These are phyloP conservation scores for Serripes groenlandicus DNA, from an alignment of 2,888 invertebrate species.

Conservation along the genomic window DNA sequence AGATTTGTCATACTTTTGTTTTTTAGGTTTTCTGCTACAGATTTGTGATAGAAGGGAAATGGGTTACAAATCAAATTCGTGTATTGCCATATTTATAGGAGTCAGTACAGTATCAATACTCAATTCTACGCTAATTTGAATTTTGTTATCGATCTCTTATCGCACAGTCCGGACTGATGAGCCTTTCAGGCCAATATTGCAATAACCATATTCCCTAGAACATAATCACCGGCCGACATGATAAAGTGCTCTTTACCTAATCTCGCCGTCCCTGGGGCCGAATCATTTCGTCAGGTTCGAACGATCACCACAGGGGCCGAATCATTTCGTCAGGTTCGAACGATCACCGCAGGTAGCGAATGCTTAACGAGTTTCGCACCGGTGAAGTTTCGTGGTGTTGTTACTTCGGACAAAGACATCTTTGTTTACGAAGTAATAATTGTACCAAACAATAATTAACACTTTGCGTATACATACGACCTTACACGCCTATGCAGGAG, in stretches of 20 bases:
- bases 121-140: slow-evolving; percentile 3
- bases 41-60: no score
- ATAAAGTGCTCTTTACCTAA: slow-evolving; percentile 27
- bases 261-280: slow-evolving; percentile 42
- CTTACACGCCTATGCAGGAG: background rate
- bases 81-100: no score
- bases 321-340: slow-evolving; percentile 45
- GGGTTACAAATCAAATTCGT: no score
- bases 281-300: slow-evolving; percentile 46
- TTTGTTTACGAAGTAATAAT: slow-evolving; percentile 2
- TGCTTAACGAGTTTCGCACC: slow-evolving; percentile 56
- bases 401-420: slow-evolving; percentile 9
- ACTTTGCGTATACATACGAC: background rate
- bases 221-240: slow-evolving; percentile 13
- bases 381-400: slow-evolving; percentile 14
- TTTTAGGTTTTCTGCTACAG: no score
- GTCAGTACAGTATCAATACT: no score
- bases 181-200: slow-evolving; percentile 21
- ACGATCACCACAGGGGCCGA: slow-evolving; percentile 38
- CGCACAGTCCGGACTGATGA: slow-evolving; percentile 7
- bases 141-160: slow-evolving; percentile 23
- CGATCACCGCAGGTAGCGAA: slow-evolving; percentile 36
- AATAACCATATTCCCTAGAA: slow-evolving; percentile 23
- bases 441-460: slow-evolving; percentile 4
- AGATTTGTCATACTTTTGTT: no score